Conservation (phyloP, 2,113 vertebrate genomes). For the Carollia perspicillata region DNA sequence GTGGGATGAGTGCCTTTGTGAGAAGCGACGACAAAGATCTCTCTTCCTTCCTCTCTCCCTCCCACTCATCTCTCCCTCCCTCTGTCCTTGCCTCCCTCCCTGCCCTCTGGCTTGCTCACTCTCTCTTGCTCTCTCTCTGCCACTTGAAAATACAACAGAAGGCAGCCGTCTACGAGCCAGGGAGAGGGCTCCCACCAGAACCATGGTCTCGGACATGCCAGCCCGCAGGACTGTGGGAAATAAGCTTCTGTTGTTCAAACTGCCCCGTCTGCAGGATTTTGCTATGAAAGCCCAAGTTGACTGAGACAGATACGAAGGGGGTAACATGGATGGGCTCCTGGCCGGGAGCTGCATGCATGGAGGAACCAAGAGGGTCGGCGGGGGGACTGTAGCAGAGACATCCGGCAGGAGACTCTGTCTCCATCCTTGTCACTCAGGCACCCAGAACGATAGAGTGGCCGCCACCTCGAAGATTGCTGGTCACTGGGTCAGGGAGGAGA, state of each 20-base stretch:
- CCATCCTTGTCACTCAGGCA: background rate
- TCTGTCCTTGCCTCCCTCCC: no score
- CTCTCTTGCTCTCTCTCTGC: no score
- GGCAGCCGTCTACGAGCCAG: background rate
- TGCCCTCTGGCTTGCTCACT: no score
- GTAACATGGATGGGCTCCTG: background rate
- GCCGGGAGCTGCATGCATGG: background rate
- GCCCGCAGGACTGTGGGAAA: no score
- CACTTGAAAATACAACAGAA: background rate
- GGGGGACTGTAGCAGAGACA: background rate
- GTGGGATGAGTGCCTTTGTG: background rate
- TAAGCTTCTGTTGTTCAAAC: background rate
- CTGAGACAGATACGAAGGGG: background rate
- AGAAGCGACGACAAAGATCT: no score
- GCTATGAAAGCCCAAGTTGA: background rate
- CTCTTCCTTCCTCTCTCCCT: no score
- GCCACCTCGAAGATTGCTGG: background rate
- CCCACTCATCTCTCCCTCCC: background rate
- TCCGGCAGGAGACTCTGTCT: background rate
- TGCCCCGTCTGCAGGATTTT: background rate
- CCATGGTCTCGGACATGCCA: background rate
- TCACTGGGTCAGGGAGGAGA: background rate
- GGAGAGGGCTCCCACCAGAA: background rate
- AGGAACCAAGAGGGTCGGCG: background rate
- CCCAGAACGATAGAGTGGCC: background rate